Evolutionary conservation across 2,888 invertebrate species (phyloP).

Genomic region (Acanthococcus lagerstroemiae): DNA sequence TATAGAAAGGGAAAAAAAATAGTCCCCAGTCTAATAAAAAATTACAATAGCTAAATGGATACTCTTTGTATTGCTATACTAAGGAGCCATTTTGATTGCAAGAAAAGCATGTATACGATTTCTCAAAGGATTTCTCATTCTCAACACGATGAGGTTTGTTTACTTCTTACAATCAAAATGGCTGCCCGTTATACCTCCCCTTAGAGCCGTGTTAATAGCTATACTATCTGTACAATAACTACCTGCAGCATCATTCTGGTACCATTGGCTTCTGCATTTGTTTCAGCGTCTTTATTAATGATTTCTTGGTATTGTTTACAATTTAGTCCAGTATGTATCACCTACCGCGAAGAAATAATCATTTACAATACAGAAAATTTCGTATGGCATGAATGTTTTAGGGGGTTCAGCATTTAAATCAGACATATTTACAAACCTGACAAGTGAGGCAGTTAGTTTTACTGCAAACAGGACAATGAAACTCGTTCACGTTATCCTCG

Average conservation of each 20-base stretch:
- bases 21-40: too few species aligned
- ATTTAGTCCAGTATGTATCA: slow-evolving; percentile 65
- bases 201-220: too few species aligned
- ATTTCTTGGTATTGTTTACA: slow-evolving; percentile 71
- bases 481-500: slow-evolving; percentile 71
- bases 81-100: too few species aligned
- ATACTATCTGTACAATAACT: too few species aligned
- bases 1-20: too few species aligned
- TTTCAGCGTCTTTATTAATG: slow-evolving; percentile 51
- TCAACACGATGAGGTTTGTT: too few species aligned
- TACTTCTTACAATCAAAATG: too few species aligned
- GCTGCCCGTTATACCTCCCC: too few species aligned
- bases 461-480: slow-evolving; percentile 73
- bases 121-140: too few species aligned
- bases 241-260: slow-evolving; percentile 67
- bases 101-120: too few species aligned
- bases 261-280: slow-evolving; percentile 58
- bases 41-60: too few species aligned
- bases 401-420: background rate
- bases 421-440: slow-evolving; percentile 49
- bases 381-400: background rate
- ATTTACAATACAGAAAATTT: background rate
- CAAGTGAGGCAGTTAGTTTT: slow-evolving; percentile 74
- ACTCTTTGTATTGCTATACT: too few species aligned
- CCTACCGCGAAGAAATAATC: slow-evolving; percentile 44